phyloP scores from a whole-genome alignment of 1,140 invertebrate genomes.

The Neodiprion lecontei region DNA sequence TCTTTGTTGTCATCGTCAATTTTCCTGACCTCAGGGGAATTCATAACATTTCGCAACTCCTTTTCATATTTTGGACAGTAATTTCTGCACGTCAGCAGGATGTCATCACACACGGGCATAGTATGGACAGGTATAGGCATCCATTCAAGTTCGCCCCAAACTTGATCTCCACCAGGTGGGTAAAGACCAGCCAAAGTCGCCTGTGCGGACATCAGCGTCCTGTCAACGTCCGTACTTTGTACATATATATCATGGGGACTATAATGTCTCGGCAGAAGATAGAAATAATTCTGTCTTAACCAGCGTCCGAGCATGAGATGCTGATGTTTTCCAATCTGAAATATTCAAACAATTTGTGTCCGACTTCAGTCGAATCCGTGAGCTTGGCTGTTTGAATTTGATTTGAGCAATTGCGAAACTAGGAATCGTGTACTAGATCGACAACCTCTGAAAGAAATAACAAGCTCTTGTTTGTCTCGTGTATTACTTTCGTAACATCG shows the following conservation, averaged over 20 bases:
- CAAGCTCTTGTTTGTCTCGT: too few species aligned
- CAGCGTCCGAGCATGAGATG: constrained; percentile 80
- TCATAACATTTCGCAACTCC: constrained; percentile 63
- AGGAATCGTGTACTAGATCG: neutral
- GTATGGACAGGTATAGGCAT: constrained; percentile 92
- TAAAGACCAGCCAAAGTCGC: constrained; percentile 84
- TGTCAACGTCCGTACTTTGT: constrained; percentile 83
- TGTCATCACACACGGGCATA: constrained; percentile 69
- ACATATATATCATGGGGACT: constrained; percentile 71
- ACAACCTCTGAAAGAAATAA: neutral
- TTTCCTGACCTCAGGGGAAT: constrained; percentile 66
- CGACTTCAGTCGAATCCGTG: constrained; percentile 11
- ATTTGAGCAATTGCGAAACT: too few species aligned
- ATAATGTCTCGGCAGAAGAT: constrained; percentile 64
- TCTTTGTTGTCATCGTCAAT: constrained; percentile 66
- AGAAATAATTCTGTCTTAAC: constrained; percentile 74
- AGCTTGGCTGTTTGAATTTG: constrained; percentile 4
- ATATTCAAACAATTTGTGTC: constrained; percentile 33
- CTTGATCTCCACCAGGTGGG: constrained; percentile 65
- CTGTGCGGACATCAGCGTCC: constrained; percentile 89
- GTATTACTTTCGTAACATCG: too few species aligned
- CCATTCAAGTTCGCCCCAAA: constrained; percentile 82
- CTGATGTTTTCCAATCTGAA: constrained; percentile 77
- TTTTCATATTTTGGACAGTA: constrained; percentile 71
- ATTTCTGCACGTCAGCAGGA: constrained; percentile 71